These are phyloP conservation scores for Australoheros facetus DNA, from an alignment of 2,797 vertebrate genomes.

Conservation along the genomic window DNA sequence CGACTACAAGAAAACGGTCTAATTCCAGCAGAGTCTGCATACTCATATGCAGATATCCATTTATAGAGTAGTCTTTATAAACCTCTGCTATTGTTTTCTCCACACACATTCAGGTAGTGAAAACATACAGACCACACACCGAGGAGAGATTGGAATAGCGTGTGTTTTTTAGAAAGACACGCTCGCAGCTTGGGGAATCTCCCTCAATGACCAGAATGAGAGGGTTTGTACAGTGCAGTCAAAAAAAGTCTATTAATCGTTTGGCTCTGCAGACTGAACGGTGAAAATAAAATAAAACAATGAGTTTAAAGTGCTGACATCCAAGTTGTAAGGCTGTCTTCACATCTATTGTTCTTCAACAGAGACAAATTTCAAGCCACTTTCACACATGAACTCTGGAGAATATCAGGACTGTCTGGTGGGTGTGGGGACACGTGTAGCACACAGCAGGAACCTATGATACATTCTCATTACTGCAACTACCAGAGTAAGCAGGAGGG, in stretches of 20 bases:
- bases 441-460: not conserved
- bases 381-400: not conserved
- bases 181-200: not conserved
- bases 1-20: not conserved
- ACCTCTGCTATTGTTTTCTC: not conserved
- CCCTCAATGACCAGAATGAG: not conserved
- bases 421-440: not conserved
- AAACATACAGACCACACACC: not conserved
- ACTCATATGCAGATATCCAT: not conserved
- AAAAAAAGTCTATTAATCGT: not conserved
- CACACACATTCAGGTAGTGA: constrained; percentile 1
- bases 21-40: not conserved
- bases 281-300: not conserved
- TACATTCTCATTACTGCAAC: not conserved
- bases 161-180: not conserved
- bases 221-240: not conserved
- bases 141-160: not conserved
- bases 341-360: not conserved
- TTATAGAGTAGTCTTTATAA: not conserved
- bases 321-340: not conserved
- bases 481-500: not conserved
- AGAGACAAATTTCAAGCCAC: not conserved
- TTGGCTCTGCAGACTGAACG: not conserved
- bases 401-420: not conserved
- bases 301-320: not conserved